These are phyloP conservation scores for Arge pagana DNA, from an alignment of 2,888 invertebrate species.

Conservation along the genomic window DNA sequence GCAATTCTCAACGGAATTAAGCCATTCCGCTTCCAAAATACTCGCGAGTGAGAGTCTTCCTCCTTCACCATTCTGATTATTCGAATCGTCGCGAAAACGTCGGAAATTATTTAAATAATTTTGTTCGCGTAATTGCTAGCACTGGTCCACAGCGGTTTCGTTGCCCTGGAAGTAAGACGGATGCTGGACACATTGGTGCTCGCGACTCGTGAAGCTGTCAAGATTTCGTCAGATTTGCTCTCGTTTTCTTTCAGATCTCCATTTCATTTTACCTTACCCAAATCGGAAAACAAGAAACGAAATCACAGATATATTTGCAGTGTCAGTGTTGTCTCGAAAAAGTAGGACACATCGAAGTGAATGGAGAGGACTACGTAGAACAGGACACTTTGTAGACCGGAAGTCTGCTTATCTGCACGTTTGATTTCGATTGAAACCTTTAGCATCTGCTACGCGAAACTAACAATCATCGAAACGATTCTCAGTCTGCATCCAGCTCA, in stretches of 20 bases:
- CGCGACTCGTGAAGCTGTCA: neutral
- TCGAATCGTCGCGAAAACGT: no score
- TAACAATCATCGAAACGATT: conserved; percentile 33
- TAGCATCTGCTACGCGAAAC: conserved; percentile 27
- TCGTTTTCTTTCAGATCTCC: neutral
- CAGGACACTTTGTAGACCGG: no score
- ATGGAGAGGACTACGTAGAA: neutral
- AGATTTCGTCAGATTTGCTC: neutral
- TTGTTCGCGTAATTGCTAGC: no score
- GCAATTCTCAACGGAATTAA: no score
- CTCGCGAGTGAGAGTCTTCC: no score
- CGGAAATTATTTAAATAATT: no score
- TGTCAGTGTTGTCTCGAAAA: neutral
- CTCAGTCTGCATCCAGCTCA: conserved; percentile 34
- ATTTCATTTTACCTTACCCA: conserved; percentile 8
- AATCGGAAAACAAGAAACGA: conserved; percentile 7
- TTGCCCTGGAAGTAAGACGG: conserved; percentile 4
- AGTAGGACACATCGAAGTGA: conserved; percentile 1
- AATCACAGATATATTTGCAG: conserved; percentile 1
- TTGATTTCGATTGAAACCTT: conserved; percentile 27
- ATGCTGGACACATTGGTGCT: neutral
- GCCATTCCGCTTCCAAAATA: no score
- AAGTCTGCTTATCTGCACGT: conserved; percentile 10
- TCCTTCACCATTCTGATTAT: no score
- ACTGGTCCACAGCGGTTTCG: conserved; percentile 7